Base-by-base conservation (phyloP, 1,140 invertebrate genomes). In the Platyscapa corneri region DNA sequence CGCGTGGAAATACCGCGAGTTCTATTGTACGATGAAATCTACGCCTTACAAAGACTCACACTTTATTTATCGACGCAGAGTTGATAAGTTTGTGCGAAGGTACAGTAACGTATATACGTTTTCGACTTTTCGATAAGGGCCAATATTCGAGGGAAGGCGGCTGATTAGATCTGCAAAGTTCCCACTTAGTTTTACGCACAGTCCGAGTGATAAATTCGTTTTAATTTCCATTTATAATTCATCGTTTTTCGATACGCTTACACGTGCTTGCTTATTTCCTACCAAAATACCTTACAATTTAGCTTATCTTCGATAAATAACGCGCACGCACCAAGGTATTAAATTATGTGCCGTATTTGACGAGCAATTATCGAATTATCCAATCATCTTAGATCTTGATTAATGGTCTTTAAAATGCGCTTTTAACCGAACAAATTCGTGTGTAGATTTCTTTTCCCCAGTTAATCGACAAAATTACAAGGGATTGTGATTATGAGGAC, bases 301-400 rank as follows among this genome's bases (percentile, higher is more conserved):
- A 32, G 8, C 70, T 74, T 60, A 60, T 82, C 79, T 34, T 1
- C 18, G 1, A 23, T 74, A 39, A 37, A 30, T 27, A 16, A 74
- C 18, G 12, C 16, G 27, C 34, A 42, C 37, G 18, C 5, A 64
- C 30, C 3, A 14, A 23, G 42, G 18, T 37, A 83, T 56, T 75
- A 34, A 83, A 65, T 83, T 83, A 83, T 34, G 27, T 27, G 10
- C 67, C n/a, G 0, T 46, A 65, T 83, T 65, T 8, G 83, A 85
- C 79, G 39, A 39, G 30, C 67, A 81, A 85, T 85, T 85, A 74
- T 85, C 83, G 77, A 85, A 80, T 60, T 74, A 65, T 85, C 77
- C 83, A 81, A 75, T 81, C 65, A 60, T 84, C 74, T 20, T 3
- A 23, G 65, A 12, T 67, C 70, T 37, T 34, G 77, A 84, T 84